Evolutionary conservation across 2,888 invertebrate species (phyloP).

Genomic region (Autographa pulchrina): DNA sequence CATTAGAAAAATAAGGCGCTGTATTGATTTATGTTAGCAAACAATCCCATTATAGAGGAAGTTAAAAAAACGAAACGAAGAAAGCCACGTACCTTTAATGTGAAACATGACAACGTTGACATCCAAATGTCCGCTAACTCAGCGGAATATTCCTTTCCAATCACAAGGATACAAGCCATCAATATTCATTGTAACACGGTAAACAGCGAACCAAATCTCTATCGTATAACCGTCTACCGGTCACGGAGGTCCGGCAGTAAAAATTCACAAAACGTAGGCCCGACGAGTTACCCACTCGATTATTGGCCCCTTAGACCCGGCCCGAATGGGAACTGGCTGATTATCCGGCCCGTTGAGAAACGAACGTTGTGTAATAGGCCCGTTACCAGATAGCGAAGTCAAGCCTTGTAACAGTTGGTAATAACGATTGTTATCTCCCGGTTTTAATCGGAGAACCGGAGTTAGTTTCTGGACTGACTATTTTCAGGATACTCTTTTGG

Average conservation of each 20-base stretch:
- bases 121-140: not conserved
- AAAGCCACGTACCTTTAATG: not conserved
- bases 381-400: conserved; percentile 46
- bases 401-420: conserved; percentile 44
- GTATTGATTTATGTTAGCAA: not conserved
- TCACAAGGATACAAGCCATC: conserved; percentile 45
- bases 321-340: conserved; percentile 73
- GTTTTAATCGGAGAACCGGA: conserved; percentile 45
- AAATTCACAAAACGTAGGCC: conserved; percentile 79
- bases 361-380: conserved; percentile 47
- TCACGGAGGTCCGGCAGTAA: conserved; percentile 69
- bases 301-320: conserved; percentile 67
- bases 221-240: conserved; percentile 44
- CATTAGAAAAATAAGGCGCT: too few relatives aligned
- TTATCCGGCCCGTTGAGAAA: conserved; percentile 56
- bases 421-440: conserved; percentile 52
- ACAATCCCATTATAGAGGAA: not conserved
- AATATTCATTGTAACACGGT: conserved; percentile 50
- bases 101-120: not conserved
- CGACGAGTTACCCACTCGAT: conserved; percentile 72
- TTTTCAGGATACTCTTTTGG: not conserved
- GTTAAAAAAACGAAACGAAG: not conserved
- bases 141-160: conserved; percentile 28
- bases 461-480: conserved; percentile 14
- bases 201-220: conserved; percentile 44